Evolutionary conservation across 2,888 invertebrate genomes (phyloP).

Genomic region (Sinhomidia bicolor): DNA sequence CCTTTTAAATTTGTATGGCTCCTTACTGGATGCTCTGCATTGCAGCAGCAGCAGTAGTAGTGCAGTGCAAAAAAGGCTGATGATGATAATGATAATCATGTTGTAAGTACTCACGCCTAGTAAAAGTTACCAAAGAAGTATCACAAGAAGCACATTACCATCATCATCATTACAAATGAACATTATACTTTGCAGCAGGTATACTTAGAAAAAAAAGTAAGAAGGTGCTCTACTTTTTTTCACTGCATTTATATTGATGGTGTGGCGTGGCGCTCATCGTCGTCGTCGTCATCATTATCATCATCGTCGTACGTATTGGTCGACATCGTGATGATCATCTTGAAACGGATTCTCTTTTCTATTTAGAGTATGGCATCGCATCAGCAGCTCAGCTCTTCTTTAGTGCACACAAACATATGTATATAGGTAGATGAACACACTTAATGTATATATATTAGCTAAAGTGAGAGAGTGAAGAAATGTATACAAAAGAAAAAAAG

Average conservation of each 20-base stretch:
- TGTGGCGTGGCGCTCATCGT: conserved; percentile 38
- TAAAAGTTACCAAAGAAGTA: background rate
- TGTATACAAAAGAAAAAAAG: background rate
- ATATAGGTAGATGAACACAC: background rate
- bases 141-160: background rate
- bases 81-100: background rate
- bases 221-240: conserved; percentile 64
- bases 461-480: conserved; percentile 57
- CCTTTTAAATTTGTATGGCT: no score
- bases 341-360: conserved; percentile 45
- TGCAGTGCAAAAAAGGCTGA: background rate
- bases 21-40: conserved; percentile 7
- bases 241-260: conserved; percentile 8
- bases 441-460: background rate
- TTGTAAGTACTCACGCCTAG: background rate
- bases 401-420: no score
- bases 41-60: background rate
- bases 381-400: no score
- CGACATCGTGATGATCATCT: conserved; percentile 4
- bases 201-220: conserved; percentile 23
- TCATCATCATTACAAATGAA: conserved; percentile 1
- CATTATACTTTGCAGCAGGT: conserved; percentile 9
- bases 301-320: conserved; percentile 24
- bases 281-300: no score
- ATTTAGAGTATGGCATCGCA: background rate